Conservation (phyloP, 2,113 vertebrate species). For the Chitala chitala region DNA sequence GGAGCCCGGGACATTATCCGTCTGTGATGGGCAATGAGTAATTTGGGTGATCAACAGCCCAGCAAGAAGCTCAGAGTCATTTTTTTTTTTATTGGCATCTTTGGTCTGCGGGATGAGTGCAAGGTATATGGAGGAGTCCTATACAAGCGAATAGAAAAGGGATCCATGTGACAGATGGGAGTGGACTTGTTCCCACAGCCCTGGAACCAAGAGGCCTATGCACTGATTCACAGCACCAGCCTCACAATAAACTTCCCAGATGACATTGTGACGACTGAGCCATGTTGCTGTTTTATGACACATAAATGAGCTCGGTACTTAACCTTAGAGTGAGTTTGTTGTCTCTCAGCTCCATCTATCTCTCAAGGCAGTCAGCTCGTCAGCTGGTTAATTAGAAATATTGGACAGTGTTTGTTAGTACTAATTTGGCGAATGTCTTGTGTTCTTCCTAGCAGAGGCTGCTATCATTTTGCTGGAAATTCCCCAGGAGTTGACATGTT, state of each 20-base stretch:
- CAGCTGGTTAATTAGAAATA: slow-evolving; percentile 48
- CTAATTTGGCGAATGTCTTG: slow-evolving; percentile 42
- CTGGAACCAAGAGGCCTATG: too few relatives aligned
- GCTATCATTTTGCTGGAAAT: slow-evolving; percentile 25
- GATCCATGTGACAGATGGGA: too few relatives aligned
- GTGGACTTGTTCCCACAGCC: too few relatives aligned
- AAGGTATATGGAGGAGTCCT: too few relatives aligned
- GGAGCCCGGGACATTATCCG: too few relatives aligned
- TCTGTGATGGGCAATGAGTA: too few relatives aligned
- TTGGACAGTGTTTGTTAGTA: slow-evolving; percentile 45
- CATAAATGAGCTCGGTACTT: slow-evolving; percentile 48
- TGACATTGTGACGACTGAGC: slow-evolving; percentile 43
- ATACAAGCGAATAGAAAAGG: too few relatives aligned
- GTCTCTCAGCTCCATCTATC: slow-evolving; percentile 31
- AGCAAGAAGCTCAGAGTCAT: too few relatives aligned
- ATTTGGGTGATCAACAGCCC: too few relatives aligned
- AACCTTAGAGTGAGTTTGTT: slow-evolving; percentile 43
- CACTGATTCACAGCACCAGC: too few relatives aligned
- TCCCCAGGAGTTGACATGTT: slow-evolving; percentile 16
- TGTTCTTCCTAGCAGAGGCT: slow-evolving; percentile 34
- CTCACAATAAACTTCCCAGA: slow-evolving; percentile 22
- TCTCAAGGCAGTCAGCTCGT: slow-evolving; percentile 31
- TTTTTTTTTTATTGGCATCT: too few relatives aligned
- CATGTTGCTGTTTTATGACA: slow-evolving; percentile 53
- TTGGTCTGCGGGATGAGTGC: too few relatives aligned